Evolutionary conservation across 2,113 vertebrate species (phyloP).

Genomic region (Thamnaconus septentrionalis): DNA sequence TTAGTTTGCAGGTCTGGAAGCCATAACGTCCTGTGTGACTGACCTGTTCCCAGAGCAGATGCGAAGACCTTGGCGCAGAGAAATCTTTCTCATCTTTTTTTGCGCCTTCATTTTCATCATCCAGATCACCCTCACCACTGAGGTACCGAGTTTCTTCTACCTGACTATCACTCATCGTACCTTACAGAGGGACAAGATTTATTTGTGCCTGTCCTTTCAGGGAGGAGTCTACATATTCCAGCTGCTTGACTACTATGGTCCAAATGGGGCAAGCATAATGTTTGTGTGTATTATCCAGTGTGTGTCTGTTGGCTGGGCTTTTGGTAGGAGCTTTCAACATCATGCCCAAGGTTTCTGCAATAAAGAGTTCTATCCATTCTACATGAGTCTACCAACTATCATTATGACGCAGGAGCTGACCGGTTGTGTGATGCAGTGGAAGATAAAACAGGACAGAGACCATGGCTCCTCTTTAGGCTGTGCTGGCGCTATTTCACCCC

Average conservation of each 20-base stretch:
- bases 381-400: no score
- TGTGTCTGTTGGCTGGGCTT: constrained; percentile 58
- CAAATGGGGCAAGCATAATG: constrained; percentile 48
- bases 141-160: no score
- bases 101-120: constrained; percentile 31
- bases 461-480: no score
- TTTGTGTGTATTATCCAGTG: constrained; percentile 44
- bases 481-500: no score
- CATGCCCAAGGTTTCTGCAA: no score
- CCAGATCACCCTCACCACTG: constrained; percentile 36
- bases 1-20: constrained; percentile 43
- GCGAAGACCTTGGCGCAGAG: constrained; percentile 34
- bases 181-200: no score
- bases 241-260: constrained; percentile 41
- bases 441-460: no score
- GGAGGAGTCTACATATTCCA: constrained; percentile 65
- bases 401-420: no score
- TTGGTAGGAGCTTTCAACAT: constrained; percentile 47
- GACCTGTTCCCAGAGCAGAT: constrained; percentile 44
- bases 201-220: constrained; percentile 24
- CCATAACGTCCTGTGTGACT: constrained; percentile 28
- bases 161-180: no score
- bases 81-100: constrained; percentile 45
- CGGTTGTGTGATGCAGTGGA: no score
- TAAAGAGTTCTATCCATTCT: no score